These are phyloP conservation scores for Eupeodes latifasciatus DNA, from an alignment of 2,888 invertebrate genomes.

Conservation along the genomic window DNA sequence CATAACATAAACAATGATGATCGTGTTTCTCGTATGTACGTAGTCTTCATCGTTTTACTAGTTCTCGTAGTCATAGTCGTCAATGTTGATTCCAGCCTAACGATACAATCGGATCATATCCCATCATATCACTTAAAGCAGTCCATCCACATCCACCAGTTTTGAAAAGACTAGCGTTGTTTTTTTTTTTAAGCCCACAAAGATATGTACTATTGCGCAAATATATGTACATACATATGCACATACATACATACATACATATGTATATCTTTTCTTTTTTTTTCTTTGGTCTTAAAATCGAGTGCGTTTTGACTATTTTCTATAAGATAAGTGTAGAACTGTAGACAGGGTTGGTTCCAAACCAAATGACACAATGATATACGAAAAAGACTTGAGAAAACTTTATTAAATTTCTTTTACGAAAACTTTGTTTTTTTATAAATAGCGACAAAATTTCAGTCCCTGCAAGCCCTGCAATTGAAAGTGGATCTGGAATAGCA, in stretches of 20 bases:
- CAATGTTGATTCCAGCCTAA: not conserved
- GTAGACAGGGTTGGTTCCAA: not conserved
- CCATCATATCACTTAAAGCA: constrained; percentile 37
- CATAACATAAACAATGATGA: constrained; percentile 42
- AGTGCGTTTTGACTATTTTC: constrained; percentile 57
- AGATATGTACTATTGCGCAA: constrained; percentile 67
- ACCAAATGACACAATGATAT: not conserved
- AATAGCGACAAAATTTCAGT: too few species aligned
- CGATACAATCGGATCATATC: not conserved
- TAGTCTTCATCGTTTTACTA: not conserved
- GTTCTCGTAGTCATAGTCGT: not conserved
- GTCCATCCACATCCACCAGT: constrained; percentile 22
- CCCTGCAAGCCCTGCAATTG: too few species aligned
- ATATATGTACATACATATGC: not conserved
- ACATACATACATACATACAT: too few species aligned
- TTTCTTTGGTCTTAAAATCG: constrained; percentile 41
- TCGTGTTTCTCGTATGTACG: not conserved
- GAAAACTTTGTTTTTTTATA: not conserved
- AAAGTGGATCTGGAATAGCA: too few species aligned
- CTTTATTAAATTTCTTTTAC: too few species aligned
- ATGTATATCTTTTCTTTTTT: constrained; percentile 21
- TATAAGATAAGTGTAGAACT: not conserved
- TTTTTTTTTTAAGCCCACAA: constrained; percentile 32
- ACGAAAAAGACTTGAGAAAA: too few species aligned
- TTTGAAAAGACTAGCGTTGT: constrained; percentile 13